Evolutionary conservation across 2,888 invertebrate genomes (phyloP).

Genomic region (Boloria selene): DNA sequence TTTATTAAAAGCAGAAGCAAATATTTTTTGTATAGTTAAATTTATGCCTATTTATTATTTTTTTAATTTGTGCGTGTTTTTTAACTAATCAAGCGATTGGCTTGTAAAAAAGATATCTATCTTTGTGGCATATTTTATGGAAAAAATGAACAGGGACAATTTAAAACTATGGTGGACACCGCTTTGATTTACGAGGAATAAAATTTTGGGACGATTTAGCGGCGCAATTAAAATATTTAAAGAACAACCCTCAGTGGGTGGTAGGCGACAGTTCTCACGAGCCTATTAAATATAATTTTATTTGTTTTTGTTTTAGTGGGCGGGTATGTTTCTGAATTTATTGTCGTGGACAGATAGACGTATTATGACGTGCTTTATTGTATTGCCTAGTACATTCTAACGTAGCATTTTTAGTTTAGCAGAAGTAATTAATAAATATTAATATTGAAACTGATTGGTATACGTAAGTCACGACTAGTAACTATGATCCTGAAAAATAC

Average conservation of each 20-base stretch:
- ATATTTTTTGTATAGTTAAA: conserved; percentile 43
- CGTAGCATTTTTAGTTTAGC: too few relatives aligned
- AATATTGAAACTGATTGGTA: too few relatives aligned
- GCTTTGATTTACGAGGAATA: conserved; percentile 77
- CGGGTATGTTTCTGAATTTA: conserved; percentile 53
- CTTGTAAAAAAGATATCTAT: conserved; percentile 29
- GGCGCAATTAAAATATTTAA: conserved; percentile 80
- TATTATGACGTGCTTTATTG: conserved; percentile 54
- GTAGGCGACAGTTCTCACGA: conserved; percentile 81
- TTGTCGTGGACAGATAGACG: conserved; percentile 52
- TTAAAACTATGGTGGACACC: conserved; percentile 68
- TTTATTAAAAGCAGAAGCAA: neutral
- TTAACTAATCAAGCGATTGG: conserved; percentile 22
- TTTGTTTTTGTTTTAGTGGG: conserved; percentile 62
- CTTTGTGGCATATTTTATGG: conserved; percentile 36
- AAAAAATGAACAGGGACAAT: conserved; percentile 34
- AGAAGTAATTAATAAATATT: too few relatives aligned
- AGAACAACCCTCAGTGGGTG: conserved; percentile 77
- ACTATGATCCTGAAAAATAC: too few relatives aligned
- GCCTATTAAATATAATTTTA: conserved; percentile 80
- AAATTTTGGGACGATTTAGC: conserved; percentile 72
- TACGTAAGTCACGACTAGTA: too few relatives aligned
- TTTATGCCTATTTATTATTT: conserved; percentile 12
- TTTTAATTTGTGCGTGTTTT: neutral
- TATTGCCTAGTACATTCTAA: conserved; percentile 30